Percentiles rank a stretch among this genome's conserved stretches.
phyloP scores from a whole-genome alignment of 2,113 vertebrate species.

The Hiodon tergisus region DNA sequence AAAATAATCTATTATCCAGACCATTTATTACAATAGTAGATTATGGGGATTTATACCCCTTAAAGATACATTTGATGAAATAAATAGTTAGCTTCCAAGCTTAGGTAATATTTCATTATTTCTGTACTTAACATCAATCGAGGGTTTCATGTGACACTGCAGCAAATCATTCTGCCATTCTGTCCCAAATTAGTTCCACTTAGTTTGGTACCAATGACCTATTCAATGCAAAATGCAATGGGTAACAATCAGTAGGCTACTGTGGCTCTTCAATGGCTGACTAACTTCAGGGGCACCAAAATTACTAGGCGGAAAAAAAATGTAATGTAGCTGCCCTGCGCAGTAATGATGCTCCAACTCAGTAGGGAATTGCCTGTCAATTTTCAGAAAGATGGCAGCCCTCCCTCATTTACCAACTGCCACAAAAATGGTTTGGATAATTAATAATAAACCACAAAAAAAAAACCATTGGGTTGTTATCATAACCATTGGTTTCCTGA shows the following conservation, averaged over 20 bases:
- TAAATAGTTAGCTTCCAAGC: not conserved
- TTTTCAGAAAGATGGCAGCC: slow-evolving; percentile 9
- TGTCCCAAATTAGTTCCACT: slow-evolving; percentile 87
- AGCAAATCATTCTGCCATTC: slow-evolving; percentile 73
- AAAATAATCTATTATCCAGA: too few relatives aligned
- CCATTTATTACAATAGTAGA: too few relatives aligned
- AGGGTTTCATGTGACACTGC: slow-evolving; percentile 67
- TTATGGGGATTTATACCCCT: not conserved
- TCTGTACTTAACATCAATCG: slow-evolving; percentile 62
- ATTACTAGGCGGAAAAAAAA: slow-evolving; percentile 54
- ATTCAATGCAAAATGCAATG: slow-evolving; percentile 72
- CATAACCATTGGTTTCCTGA: not conserved
- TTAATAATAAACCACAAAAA: not conserved
- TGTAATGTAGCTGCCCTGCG: slow-evolving; percentile 46
- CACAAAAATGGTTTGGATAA: not conserved
- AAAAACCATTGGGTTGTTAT: not conserved
- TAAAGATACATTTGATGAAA: not conserved
- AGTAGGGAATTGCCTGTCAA: slow-evolving; percentile 3
- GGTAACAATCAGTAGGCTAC: slow-evolving; percentile 65
- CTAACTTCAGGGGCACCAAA: slow-evolving; percentile 50
- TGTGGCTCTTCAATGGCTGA: slow-evolving; percentile 61
- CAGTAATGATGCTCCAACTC: slow-evolving; percentile 13
- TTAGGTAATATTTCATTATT: slow-evolving; percentile 35
- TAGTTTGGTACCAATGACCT: slow-evolving; percentile 83
- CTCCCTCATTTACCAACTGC: not conserved